Evolutionary conservation across 37 sponge, comb jelly and placozoan species (phyloP).

Genomic region (Amphimedon queenslandica): DNA sequence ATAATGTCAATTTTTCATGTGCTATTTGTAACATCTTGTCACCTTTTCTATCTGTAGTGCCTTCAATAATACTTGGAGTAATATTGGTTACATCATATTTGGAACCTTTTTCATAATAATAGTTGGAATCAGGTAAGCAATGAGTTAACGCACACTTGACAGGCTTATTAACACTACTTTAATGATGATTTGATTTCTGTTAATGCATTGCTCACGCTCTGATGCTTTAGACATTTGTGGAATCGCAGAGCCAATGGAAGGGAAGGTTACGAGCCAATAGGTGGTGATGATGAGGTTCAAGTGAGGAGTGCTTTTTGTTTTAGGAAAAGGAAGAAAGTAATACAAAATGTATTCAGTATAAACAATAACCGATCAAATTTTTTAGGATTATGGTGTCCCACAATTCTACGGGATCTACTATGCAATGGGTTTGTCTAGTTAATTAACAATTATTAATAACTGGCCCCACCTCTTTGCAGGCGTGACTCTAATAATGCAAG

Average conservation of each 20-base stretch:
- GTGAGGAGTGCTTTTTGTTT: too few species aligned
- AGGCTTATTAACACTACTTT: too few species aligned
- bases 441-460: neutral
- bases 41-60: too few species aligned
- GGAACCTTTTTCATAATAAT: slow-evolving; percentile 59
- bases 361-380: too few species aligned
- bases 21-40: too few species aligned
- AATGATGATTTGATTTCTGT: too few species aligned
- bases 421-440: slow-evolving; percentile 47
- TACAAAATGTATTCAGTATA: too few species aligned
- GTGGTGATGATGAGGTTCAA: too few species aligned
- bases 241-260: neutral
- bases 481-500: slow-evolving; percentile 60
- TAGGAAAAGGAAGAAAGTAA: too few species aligned
- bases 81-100: slow-evolving; percentile 63
- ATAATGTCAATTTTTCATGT: slow-evolving; percentile 7
- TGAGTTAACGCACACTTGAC: too few species aligned
- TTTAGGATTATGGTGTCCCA: slow-evolving; percentile 64
- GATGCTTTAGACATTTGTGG: neutral
- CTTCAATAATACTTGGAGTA: slow-evolving; percentile 74
- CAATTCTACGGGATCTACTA: slow-evolving; percentile 91
- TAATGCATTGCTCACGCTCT: too few species aligned
- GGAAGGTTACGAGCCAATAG: too few species aligned
- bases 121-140: slow-evolving; percentile 9
- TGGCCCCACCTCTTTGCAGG: slow-evolving; percentile 5